Evolutionary conservation across 2,888 invertebrate species (phyloP).

Genomic region (Drosophila yooni): DNA sequence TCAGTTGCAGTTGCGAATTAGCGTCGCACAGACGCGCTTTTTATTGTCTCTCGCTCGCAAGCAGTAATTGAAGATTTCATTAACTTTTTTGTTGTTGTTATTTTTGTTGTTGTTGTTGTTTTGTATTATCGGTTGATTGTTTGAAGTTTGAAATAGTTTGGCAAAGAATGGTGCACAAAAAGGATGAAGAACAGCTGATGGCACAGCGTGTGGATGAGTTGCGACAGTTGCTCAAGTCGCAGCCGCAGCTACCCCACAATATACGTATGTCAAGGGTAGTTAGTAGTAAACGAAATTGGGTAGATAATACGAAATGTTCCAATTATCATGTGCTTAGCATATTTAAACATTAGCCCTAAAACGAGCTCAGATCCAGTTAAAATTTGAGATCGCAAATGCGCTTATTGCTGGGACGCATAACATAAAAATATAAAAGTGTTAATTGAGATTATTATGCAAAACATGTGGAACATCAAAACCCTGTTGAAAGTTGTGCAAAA

Average conservation of each 20-base stretch:
- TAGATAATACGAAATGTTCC: background rate
- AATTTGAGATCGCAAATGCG: background rate
- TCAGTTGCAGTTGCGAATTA: slow-evolving; percentile 80
- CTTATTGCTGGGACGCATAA: background rate
- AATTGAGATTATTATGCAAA: too few relatives aligned
- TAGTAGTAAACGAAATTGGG: background rate
- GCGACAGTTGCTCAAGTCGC: slow-evolving; percentile 87
- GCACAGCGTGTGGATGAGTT: slow-evolving; percentile 66
- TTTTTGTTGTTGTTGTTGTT: slow-evolving; percentile 2
- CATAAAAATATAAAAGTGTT: background rate
- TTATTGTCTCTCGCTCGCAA: slow-evolving; percentile 27
- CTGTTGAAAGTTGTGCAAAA: background rate
- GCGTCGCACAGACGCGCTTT: slow-evolving; percentile 70
- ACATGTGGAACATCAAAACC: background rate
- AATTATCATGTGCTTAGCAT: background rate
- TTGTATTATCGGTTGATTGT: background rate
- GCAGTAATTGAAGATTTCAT: background rate
- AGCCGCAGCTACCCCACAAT: slow-evolving; percentile 89
- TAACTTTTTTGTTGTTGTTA: slow-evolving; percentile 12
- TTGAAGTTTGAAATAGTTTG: background rate
- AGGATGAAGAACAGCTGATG: slow-evolving; percentile 63
- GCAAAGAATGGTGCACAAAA: slow-evolving; percentile 58
- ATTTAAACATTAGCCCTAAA: background rate
- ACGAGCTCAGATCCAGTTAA: background rate
- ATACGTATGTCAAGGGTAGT: slow-evolving; percentile 86